Conservation (phyloP, 2,797 vertebrate genomes). For the Falco peregrinus region DNA sequence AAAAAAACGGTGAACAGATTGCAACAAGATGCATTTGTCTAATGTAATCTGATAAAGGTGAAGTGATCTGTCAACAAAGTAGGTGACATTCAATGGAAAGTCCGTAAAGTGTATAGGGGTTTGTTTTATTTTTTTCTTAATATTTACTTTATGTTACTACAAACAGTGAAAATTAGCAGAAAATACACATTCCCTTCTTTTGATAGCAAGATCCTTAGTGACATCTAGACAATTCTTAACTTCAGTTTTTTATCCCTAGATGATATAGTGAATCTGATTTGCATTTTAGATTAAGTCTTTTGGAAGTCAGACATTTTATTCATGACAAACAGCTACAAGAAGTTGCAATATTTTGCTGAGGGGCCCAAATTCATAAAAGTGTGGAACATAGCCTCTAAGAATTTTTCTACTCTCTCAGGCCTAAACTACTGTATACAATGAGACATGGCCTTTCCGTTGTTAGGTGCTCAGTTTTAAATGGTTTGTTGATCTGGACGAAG, state of each 20-base stretch:
- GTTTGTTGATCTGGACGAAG: slow-evolving; percentile 60
- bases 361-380: slow-evolving; percentile 36
- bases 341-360: slow-evolving; percentile 33
- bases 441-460: slow-evolving; percentile 55
- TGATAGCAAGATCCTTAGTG: slow-evolving; percentile 12
- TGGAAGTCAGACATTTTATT: slow-evolving; percentile 58
- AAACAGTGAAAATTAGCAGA: neutral
- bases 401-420: slow-evolving; percentile 27
- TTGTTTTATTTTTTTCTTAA: neutral
- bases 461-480: slow-evolving; percentile 59
- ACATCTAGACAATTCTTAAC: neutral
- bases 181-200: slow-evolving; percentile 50
- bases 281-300: slow-evolving; percentile 55
- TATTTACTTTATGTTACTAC: neutral
- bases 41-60: neutral
- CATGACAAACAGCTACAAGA: slow-evolving; percentile 31
- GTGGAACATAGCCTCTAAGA: slow-evolving; percentile 44
- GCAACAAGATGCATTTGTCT: neutral
- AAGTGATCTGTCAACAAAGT: neutral
- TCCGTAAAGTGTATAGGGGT: accelerated
- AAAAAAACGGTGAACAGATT: neutral
- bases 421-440: slow-evolving; percentile 42
- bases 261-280: neutral
- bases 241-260: neutral
- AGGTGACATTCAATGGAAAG: neutral